Base-by-base conservation (phyloP, 2,888 invertebrate species). In the Saturnia pavonia region DNA sequence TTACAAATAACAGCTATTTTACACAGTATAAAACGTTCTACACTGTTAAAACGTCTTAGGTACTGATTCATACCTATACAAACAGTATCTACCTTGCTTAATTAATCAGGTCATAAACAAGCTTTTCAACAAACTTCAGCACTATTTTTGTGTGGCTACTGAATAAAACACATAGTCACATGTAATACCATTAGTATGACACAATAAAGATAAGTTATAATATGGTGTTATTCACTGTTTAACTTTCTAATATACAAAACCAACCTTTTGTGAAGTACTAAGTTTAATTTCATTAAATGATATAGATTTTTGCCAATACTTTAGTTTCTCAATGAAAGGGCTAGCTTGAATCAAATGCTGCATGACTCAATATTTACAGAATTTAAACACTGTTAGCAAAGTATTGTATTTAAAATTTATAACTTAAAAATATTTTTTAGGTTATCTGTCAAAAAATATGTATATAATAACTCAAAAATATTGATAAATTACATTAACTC, bases 231-330 rank as follows among this genome's bases (percentile, higher is more conserved):
- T 27, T 60, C 2, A 27, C 25, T 27, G 57, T 27, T 60, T 57
- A 57, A 25, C 25, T 60, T 60, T 60, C 27, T 27, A 60, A 60
- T 27, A 1, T 60, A 60, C 14, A 70, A 74, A 67, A 80, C 77
- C 77, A 88, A 97, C 96, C 95, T 96, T 96, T 91, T 96, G 96
- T 70, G 96, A 95, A 76, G 95, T 95, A 75, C 96, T 94, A 78
- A 96, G 88, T 73, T 95, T 91, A 77, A 95, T 88, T 82, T 95
- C 88, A 78, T 82, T 88, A 79, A 91, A 91, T 69, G 91, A 88
- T 74, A 93, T 79, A 71, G 87, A 83, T 74, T 94, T 94, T 76
- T 92, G 94, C 83, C 95, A 90, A 78, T 94, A 88, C 78, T 94
- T 94, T 74, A 95, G 82, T 85, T 95, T 94, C 73, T 95, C 94